Evolutionary conservation across 2,113 vertebrate species (phyloP).

Genomic region (Ophthalmolycus amberensis): DNA sequence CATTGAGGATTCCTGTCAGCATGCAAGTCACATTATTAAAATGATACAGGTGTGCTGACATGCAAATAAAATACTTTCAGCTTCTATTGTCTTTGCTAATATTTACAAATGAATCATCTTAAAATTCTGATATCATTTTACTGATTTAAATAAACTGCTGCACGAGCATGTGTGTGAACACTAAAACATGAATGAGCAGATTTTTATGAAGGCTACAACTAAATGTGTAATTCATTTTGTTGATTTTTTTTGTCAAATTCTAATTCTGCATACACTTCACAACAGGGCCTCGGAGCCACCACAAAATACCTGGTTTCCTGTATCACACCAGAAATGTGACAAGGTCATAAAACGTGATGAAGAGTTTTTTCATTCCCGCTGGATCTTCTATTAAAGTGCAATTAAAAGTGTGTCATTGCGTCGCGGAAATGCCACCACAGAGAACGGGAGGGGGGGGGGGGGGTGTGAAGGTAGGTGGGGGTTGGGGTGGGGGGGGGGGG

Average conservation of each 20-base stretch:
- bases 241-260: background rate
- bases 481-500: background rate
- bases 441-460: slow-evolving; percentile 16
- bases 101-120: background rate
- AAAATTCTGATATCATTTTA: background rate
- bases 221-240: background rate
- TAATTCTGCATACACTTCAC: slow-evolving; percentile 9
- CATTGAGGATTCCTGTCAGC: background rate
- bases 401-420: slow-evolving; percentile 78
- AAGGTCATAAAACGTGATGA: slow-evolving; percentile 78
- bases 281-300: background rate
- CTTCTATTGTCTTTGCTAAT: background rate
- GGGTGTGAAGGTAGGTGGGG: background rate
- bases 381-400: slow-evolving; percentile 79
- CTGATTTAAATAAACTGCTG: background rate
- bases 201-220: background rate
- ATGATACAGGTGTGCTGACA: background rate
- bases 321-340: slow-evolving; percentile 72
- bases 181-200: background rate
- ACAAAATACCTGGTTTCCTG: slow-evolving; percentile 67
- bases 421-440: slow-evolving; percentile 70
- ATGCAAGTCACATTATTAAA: background rate
- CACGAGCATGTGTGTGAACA: background rate
- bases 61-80: slow-evolving; percentile 4
- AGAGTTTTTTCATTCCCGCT: slow-evolving; percentile 72